Evolutionary conservation across 2,113 vertebrate species (phyloP).

Genomic region (Macroglossus sobrinus): DNA sequence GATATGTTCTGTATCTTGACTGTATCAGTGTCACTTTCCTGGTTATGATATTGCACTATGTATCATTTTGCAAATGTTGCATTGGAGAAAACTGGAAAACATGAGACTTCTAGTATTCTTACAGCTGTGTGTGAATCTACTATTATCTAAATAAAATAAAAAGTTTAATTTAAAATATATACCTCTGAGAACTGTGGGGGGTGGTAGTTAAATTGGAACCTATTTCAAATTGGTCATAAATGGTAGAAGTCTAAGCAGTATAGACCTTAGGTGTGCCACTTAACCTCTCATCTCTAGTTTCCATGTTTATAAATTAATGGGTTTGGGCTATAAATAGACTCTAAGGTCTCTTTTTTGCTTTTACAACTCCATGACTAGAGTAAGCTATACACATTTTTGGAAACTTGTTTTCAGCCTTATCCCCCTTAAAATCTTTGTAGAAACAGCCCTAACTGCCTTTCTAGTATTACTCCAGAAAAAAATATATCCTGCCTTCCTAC

Average conservation of each 20-base stretch:
- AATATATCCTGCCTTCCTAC: background rate
- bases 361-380: background rate
- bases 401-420: background rate
- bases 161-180: background rate
- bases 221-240: background rate
- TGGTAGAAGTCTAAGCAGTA: background rate
- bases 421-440: background rate
- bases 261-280: background rate
- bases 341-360: background rate
- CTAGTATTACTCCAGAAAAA: background rate
- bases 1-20: background rate
- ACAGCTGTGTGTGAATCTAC: background rate
- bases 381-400: background rate
- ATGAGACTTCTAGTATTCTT: background rate
- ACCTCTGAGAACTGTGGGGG: background rate
- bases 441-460: background rate
- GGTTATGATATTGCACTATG: background rate
- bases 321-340: background rate
- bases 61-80: background rate
- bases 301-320: background rate
- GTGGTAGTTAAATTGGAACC: background rate
- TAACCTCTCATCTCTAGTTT: background rate
- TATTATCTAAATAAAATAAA: background rate
- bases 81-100: background rate
- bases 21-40: background rate